Base-by-base conservation (phyloP, 2,113 vertebrate species). In the Cyprinodon tularosa region DNA sequence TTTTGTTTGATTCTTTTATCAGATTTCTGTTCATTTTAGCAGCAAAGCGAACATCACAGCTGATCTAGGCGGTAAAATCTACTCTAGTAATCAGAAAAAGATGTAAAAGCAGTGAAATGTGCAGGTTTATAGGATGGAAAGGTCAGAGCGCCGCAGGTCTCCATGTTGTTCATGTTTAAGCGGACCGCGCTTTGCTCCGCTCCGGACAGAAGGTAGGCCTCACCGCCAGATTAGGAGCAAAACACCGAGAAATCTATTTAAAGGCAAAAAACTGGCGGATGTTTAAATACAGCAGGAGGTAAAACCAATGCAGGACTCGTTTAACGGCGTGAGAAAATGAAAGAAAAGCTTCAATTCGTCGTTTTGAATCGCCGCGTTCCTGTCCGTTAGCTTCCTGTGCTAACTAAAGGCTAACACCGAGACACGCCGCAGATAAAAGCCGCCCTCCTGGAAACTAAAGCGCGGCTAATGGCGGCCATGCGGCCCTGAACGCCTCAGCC, bases 151-250 rank as follows among this genome's bases (percentile, higher is more conserved):
- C 50, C 57, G 40, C 59, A 47, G 4, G 12, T 61, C 13, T 62
- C 77, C 39, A 10, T 75, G 71, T 63, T 60, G 13, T 15, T 42
- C 13, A 36, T 9, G 15, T 48, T 89, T 61, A 69, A 84, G 86
- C 67, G 73, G 76, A 90, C 80, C 89, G 91, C 91, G 91, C 91
- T 89, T 88, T 83, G 67, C 72, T 77, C 67, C 86, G 86, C 88
- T 84, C 71, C 4, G 7, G 1, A 1, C 12, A 12, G 1, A 45
- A 4, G 4, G 60, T 17, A 89, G 89, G 91, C 88, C 89, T n/a
- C 45, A 29, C 14, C 65, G 37, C 1, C 4, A 44, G n/a, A 13
- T 20, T 0, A 61, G 11, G 0, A 4, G 0, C 0, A 22, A 8
- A 15, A 3, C 4, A 1, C 12, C 0, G 3, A 1, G 3, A 29